These are phyloP conservation scores for Pterois miles DNA, from an alignment of 2,797 vertebrate genomes.

Conservation along the genomic window DNA sequence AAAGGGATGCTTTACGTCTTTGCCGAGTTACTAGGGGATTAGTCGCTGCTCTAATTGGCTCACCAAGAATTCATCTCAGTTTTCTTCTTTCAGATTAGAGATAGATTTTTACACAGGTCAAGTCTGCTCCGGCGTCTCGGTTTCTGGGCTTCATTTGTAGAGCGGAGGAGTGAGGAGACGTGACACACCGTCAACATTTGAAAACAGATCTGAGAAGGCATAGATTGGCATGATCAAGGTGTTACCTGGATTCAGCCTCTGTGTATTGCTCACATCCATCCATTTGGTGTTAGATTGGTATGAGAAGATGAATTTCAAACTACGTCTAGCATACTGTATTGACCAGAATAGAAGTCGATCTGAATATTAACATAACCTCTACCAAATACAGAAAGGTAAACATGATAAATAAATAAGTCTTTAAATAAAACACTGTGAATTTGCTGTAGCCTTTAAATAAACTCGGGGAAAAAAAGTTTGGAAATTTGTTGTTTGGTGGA, in stretches of 20 bases:
- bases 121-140: slow-evolving; percentile 37
- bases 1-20: slow-evolving; percentile 61
- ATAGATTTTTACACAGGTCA: slow-evolving; percentile 69
- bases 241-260: slow-evolving; percentile 11
- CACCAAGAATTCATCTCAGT: slow-evolving; percentile 74
- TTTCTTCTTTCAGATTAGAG: slow-evolving; percentile 73
- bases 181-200: slow-evolving; percentile 44
- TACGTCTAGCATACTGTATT: background rate
- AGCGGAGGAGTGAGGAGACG: slow-evolving; percentile 23
- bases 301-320: slow-evolving; percentile 17
- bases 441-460: background rate
- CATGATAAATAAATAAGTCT: background rate
- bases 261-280: slow-evolving; percentile 18
- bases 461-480: too few species aligned
- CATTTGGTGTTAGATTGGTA: slow-evolving; percentile 1
- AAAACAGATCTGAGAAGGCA: slow-evolving; percentile 56
- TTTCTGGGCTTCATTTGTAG: slow-evolving; percentile 51
- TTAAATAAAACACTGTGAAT: background rate
- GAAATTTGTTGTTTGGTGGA: too few species aligned
- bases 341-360: background rate
- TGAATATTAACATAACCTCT: background rate
- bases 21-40: slow-evolving; percentile 75
- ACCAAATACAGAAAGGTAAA: background rate
- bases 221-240: slow-evolving; percentile 45
- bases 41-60: slow-evolving; percentile 77